phyloP scores from a whole-genome alignment of 2,888 invertebrate genomes.

The Acanthosepion pharaonis region DNA sequence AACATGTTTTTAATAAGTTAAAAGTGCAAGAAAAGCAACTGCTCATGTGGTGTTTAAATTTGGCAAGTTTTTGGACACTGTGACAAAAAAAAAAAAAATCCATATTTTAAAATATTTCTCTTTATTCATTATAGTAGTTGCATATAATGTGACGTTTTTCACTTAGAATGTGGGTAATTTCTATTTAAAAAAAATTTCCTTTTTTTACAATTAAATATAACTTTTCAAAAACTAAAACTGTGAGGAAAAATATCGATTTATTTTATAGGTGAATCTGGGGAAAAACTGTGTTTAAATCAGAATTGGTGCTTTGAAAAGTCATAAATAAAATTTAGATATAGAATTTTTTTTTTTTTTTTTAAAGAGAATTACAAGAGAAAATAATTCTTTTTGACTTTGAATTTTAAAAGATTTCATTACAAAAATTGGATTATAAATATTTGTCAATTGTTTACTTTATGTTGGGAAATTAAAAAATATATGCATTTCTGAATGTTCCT shows the following conservation, averaged over 20 bases:
- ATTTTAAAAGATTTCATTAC: background rate
- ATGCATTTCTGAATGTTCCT: background rate
- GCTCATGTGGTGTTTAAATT: background rate
- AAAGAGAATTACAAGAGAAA: background rate
- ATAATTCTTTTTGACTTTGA: background rate
- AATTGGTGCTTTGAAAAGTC: background rate
- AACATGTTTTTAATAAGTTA: background rate
- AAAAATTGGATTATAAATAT: background rate
- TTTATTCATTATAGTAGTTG: background rate
- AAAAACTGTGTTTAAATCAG: background rate
- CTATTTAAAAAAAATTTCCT: background rate
- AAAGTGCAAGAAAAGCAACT: background rate
- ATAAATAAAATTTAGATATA: background rate
- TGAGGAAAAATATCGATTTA: background rate
- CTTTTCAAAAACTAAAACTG: background rate
- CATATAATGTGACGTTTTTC: background rate
- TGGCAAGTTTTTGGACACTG: background rate
- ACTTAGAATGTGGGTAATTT: background rate
- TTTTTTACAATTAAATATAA: background rate
- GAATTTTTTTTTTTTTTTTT: background rate
- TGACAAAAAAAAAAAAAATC: background rate
- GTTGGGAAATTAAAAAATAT: background rate
- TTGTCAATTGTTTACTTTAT: background rate
- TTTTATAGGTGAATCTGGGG: background rate
- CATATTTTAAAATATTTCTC: background rate